Conservation (phyloP, 2,888 invertebrate species). For the Ephialtes manifestator region DNA sequence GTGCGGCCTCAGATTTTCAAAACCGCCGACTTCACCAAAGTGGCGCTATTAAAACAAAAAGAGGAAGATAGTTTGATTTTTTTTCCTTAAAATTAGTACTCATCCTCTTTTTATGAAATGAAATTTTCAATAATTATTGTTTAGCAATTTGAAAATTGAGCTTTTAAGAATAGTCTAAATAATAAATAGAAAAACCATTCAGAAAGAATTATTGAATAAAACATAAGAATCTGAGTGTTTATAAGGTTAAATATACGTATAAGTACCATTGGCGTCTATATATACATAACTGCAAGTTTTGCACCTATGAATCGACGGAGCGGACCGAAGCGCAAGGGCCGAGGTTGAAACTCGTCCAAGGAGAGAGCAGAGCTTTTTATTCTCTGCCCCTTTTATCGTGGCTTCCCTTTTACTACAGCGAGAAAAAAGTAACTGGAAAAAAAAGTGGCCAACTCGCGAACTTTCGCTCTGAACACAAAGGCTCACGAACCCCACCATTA, state of each 20-base stretch:
- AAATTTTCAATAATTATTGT: too few relatives aligned
- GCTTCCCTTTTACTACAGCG: neutral
- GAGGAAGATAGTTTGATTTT: too few relatives aligned
- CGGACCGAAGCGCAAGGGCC: conserved; percentile 42
- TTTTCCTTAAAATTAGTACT: too few relatives aligned
- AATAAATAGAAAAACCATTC: too few relatives aligned
- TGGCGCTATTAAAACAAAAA: too few relatives aligned
- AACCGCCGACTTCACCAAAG: too few relatives aligned
- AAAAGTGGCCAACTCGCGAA: conserved; percentile 20
- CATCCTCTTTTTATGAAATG: too few relatives aligned
- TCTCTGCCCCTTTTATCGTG: conserved; percentile 16
- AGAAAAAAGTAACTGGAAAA: conserved; percentile 15
- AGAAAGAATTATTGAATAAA: too few relatives aligned
- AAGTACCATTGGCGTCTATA: conserved; percentile 29
- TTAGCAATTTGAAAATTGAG: too few relatives aligned
- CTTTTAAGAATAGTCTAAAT: too few relatives aligned
- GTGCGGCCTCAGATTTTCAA: too few relatives aligned
- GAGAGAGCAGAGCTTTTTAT: conserved; percentile 46
- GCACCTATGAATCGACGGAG: conserved; percentile 48
- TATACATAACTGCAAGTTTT: conserved; percentile 47
- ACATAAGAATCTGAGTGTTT: too few relatives aligned
- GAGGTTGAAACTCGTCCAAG: conserved; percentile 65
- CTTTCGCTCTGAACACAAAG: conserved; percentile 25
- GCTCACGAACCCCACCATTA: conserved; percentile 39
- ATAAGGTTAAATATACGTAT: neutral